These are phyloP conservation scores for Triplophysa bombifrons DNA, from an alignment of 2,797 vertebrate species.

Conservation along the genomic window DNA sequence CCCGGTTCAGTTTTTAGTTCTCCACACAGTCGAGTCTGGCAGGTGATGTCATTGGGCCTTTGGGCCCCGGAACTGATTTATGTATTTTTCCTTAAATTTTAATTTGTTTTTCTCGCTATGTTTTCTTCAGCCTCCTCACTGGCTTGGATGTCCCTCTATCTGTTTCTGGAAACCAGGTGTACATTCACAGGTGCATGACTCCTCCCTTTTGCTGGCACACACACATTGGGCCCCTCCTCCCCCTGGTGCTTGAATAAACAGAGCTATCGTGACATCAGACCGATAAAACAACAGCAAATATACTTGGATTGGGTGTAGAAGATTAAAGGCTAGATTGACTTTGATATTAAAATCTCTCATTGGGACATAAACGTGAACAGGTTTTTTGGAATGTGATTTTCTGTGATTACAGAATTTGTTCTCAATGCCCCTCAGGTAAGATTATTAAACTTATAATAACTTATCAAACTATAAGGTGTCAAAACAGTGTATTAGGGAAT, in stretches of 20 bases:
- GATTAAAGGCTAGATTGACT: slow-evolving; percentile 1
- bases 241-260: slow-evolving; percentile 49
- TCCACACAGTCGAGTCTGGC: slow-evolving; percentile 29
- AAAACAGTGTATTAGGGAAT: no score
- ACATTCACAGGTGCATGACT: slow-evolving; percentile 54
- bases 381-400: not conserved
- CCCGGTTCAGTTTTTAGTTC: slow-evolving; percentile 41
- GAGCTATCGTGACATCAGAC: slow-evolving; percentile 15
- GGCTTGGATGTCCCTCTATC: slow-evolving; percentile 53
- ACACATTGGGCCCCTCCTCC: slow-evolving; percentile 46
- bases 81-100: slow-evolving; percentile 56
- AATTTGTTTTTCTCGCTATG: slow-evolving; percentile 41
- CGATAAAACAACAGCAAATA: slow-evolving; percentile 33
- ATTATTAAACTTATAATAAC: no score
- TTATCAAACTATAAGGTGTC: no score
- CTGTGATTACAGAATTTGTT: not conserved
- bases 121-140: slow-evolving; percentile 46
- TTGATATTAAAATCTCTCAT: not conserved
- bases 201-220: slow-evolving; percentile 48
- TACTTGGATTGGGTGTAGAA: slow-evolving; percentile 18
- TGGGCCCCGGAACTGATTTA: slow-evolving; percentile 28
- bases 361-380: not conserved
- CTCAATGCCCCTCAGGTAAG: no score
- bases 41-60: slow-evolving; percentile 40
- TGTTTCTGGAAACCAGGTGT: slow-evolving; percentile 55